Base-by-base conservation (phyloP, 2,797 vertebrate species). In the Oreortyx pictus region DNA sequence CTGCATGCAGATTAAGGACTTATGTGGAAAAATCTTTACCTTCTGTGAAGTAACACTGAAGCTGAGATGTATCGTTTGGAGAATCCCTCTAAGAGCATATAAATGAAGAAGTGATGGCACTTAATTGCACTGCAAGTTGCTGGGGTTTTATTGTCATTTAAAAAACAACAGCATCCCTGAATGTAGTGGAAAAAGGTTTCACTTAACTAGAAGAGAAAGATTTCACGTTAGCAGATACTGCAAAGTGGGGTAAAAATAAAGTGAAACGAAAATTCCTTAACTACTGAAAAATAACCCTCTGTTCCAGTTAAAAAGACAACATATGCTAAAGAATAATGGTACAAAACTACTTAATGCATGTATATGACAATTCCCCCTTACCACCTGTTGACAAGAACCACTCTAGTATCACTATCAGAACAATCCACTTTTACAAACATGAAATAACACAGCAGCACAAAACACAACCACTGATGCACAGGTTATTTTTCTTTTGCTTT, bases 381-480 rank as follows among this genome's bases (percentile, higher is more conserved):
- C 10, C 6, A 43, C 64, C 5, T 24, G 24, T 22, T 79, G n/a
- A 68, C 19, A 86, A 54, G 43, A 96, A 94, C 87, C 78, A 71
- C 71, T 88, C 77, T 79, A 57, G 46, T 75, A 94, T 95, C 93
- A 93, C 67, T n/a, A 52, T 49, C 57, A 92, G 23, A 80, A 87
- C 90, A 95, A 35, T 20, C 24, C 56, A 70, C 67, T 66, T 61
- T 92, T 71, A 72, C 7, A 19, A 49, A 41, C 37, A 54, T 5
- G 9, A 37, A 85, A 77, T 20, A 64, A 23, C 50, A 11, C 47
- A 96, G 81, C 83, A 96, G 91, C 89, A 92, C 82, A 92, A 96
- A 96, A 97, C 94, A 49, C 97, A 75, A 97, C 85, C 62, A 94
- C 37, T 22, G 35, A 91, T 93, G 56, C 62, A 86, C 44, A 14